Conservation (phyloP, 2,888 invertebrate genomes). For the Deilephila elpenor region DNA sequence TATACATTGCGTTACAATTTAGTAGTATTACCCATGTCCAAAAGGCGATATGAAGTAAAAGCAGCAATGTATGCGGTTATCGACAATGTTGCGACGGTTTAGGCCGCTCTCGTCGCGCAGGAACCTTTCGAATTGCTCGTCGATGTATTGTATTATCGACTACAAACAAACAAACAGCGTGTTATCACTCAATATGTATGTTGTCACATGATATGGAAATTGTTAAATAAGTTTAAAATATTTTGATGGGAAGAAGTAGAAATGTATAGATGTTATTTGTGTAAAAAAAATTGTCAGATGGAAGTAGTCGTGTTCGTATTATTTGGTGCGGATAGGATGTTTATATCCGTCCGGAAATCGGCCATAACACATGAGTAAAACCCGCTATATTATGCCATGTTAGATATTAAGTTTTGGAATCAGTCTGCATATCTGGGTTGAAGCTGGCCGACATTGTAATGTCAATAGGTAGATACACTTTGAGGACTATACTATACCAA, state of each 20-base stretch:
- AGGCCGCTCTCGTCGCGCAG: constrained; percentile 97
- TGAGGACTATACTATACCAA: no score
- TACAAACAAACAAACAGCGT: constrained; percentile 58
- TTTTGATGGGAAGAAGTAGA: background rate
- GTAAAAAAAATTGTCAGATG: no score
- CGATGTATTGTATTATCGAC: constrained; percentile 98
- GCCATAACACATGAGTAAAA: no score
- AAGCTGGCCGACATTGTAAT: no score
- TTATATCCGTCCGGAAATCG: no score
- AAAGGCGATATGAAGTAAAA: constrained; percentile 99
- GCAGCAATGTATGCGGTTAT: constrained; percentile 98
- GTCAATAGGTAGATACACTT: no score
- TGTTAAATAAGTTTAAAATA: background rate
- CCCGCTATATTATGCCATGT: no score
- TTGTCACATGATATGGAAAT: background rate
- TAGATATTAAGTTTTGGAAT: no score
- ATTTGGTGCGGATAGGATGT: no score
- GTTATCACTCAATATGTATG: background rate
- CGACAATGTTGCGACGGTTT: constrained; percentile 97
- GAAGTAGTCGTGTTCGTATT: no score
- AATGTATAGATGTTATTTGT: no score
- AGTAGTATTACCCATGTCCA: constrained; percentile 92
- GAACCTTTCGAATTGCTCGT: constrained; percentile 97
- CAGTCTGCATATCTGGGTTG: no score
- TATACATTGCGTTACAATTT: constrained; percentile 1